These are phyloP conservation scores for Abrostola triplasia DNA, from an alignment of 2,888 invertebrate genomes.

Conservation along the genomic window DNA sequence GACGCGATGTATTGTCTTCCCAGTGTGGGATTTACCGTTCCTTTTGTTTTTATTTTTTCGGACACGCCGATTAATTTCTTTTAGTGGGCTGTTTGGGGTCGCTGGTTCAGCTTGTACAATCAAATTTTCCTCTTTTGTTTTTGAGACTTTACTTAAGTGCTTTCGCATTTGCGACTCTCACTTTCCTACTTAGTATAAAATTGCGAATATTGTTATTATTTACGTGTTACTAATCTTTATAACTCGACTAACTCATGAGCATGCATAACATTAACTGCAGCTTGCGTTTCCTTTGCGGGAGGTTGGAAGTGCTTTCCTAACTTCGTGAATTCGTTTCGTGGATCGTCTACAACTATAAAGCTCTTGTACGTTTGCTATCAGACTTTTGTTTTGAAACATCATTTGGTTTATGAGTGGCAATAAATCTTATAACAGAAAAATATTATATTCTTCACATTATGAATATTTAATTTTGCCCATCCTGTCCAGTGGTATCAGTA, in stretches of 20 bases:
- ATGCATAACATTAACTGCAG: conserved; percentile 71
- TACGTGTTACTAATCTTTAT: conserved; percentile 60
- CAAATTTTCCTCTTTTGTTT: conserved; percentile 64
- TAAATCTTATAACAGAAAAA: conserved; percentile 1
- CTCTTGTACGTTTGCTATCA: conserved; percentile 30
- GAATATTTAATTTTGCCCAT: too few species aligned
- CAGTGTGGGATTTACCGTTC: conserved; percentile 84
- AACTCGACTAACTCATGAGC: conserved; percentile 48
- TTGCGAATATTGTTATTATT: conserved; percentile 43
- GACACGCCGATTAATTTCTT: conserved; percentile 82
- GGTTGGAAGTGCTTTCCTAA: conserved; percentile 69
- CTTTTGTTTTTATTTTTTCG: conserved; percentile 82
- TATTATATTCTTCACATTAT: neutral
- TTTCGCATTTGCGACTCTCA: conserved; percentile 56
- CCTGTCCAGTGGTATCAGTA: neutral
- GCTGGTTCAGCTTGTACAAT: conserved; percentile 66
- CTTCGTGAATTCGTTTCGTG: conserved; percentile 57
- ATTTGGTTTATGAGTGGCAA: neutral
- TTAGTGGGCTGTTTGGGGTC: conserved; percentile 73
- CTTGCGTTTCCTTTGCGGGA: conserved; percentile 72
- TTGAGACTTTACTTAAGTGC: conserved; percentile 62
- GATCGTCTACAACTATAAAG: conserved; percentile 59
- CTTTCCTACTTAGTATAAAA: conserved; percentile 40
- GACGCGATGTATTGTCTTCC: conserved; percentile 84
- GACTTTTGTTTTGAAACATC: conserved; percentile 23